Conservation (phyloP, 2,797 vertebrate genomes). For the Dicrostonyx torquatus region DNA sequence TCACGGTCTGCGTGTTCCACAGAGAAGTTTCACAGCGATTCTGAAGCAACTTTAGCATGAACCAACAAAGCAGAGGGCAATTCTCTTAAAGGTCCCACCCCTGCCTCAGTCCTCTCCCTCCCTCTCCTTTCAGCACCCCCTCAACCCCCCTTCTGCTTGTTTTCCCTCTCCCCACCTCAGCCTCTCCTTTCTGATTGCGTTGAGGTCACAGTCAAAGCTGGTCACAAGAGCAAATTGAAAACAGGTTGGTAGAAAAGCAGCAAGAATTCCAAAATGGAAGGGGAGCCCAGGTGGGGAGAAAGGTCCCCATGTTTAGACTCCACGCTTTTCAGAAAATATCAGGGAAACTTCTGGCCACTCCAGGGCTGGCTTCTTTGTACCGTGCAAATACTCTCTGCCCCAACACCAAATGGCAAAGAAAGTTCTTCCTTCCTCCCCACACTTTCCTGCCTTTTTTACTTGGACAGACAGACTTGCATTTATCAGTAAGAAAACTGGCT, state of each 20-base stretch:
- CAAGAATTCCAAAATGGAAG: constrained; percentile 73
- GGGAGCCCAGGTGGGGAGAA: constrained; percentile 67
- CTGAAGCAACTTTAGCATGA: constrained; percentile 82
- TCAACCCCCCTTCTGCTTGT: constrained; percentile 56
- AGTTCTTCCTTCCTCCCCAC: not conserved
- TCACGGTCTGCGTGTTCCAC: constrained; percentile 82
- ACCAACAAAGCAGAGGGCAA: constrained; percentile 77
- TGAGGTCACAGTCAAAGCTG: constrained; percentile 85
- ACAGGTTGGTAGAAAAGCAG: constrained; percentile 84
- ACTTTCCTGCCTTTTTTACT: not conserved
- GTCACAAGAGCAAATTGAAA: constrained; percentile 87
- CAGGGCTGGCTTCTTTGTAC: not conserved
- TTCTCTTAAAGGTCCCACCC: constrained; percentile 71
- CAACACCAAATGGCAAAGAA: too few species aligned
- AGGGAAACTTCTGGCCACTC: not conserved
- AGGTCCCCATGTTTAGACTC: not conserved
- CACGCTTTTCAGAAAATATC: not conserved
- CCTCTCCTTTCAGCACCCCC: constrained; percentile 11
- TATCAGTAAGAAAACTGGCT: not conserved
- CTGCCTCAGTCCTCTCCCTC: not conserved
- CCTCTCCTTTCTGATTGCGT: constrained; percentile 77
- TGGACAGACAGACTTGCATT: not conserved
- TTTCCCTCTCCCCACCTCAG: constrained; percentile 47
- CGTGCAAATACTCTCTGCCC: not conserved
- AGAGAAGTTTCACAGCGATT: constrained; percentile 83